These are phyloP conservation scores for Drosophila sp. DNA, from an alignment of 1,140 invertebrate species.

Conservation along the genomic window DNA sequence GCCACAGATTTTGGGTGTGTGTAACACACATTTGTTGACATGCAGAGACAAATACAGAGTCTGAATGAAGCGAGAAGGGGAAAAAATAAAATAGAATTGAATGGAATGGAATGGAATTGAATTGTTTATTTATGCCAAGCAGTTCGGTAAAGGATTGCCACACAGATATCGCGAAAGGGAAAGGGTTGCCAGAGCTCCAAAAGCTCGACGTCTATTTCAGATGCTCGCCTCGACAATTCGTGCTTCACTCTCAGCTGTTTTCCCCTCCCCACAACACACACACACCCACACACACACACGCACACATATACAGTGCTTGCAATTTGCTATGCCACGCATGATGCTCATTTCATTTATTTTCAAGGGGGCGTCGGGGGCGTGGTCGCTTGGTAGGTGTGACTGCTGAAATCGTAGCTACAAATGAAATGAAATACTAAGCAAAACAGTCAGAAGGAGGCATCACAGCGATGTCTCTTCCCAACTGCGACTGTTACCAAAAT, in stretches of 20 bases:
- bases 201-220: constrained; percentile 35
- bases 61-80: constrained; percentile 33
- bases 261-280: background rate
- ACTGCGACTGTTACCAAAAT: constrained; percentile 3
- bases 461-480: background rate
- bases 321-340: constrained; percentile 80
- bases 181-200: constrained; percentile 9
- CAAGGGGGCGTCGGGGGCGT: constrained; percentile 18
- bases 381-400: constrained; percentile 66
- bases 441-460: constrained; percentile 38
- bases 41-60: constrained; percentile 15
- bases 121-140: constrained; percentile 81
- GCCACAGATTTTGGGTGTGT: constrained; percentile 43
- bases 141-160: constrained; percentile 55
- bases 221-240: constrained; percentile 4
- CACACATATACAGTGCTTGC: constrained; percentile 22
- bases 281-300: constrained; percentile 4
- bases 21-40: constrained; percentile 68
- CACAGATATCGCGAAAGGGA: constrained; percentile 33
- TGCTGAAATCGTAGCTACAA: constrained; percentile 71
- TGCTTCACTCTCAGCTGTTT: constrained; percentile 1
- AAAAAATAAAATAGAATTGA: constrained; percentile 31
- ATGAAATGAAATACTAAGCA: constrained; percentile 64
- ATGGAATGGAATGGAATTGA: constrained; percentile 81
- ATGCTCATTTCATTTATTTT: constrained; percentile 52